phyloP scores from a whole-genome alignment of 2,888 invertebrate species.

The Drosophila picticornis region DNA sequence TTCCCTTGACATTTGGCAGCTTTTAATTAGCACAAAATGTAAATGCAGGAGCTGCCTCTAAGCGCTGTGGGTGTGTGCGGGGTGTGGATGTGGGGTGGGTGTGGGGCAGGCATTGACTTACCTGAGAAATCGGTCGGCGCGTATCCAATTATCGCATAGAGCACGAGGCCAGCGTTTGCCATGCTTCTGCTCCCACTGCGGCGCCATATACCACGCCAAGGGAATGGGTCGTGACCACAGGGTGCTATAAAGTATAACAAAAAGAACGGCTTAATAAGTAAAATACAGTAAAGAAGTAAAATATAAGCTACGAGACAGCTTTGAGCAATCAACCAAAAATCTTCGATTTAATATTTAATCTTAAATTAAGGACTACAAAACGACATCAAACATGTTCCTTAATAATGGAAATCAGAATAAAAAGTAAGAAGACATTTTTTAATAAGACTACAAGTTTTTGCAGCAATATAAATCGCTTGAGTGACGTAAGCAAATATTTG shows the following conservation, averaged over 20 bases:
- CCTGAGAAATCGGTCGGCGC: constrained; percentile 90
- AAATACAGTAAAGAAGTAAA: neutral
- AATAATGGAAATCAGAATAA: neutral
- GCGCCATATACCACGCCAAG: constrained; percentile 95
- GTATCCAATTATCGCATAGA: constrained; percentile 96
- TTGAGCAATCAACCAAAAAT: neutral
- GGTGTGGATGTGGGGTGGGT: neutral
- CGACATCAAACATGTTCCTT: neutral
- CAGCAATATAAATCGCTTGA: no score
- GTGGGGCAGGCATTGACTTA: constrained; percentile 56
- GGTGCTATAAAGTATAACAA: constrained; percentile 84
- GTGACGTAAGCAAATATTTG: neutral
- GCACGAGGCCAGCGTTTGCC: constrained; percentile 93
- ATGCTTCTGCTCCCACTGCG: constrained; percentile 93
- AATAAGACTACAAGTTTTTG: neutral
- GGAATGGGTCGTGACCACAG: constrained; percentile 97
- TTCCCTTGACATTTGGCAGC: constrained; percentile 32
- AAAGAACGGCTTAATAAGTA: neutral
- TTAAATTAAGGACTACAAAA: neutral
- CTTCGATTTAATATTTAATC: neutral
- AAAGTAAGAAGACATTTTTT: neutral
- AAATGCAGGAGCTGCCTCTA: constrained; percentile 31
- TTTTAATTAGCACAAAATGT: constrained; percentile 67
- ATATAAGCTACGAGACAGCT: neutral
- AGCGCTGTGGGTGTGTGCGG: neutral